Percentiles rank a stretch among this genome's conserved stretches.
phyloP scores from a whole-genome alignment of 2,113 vertebrate genomes.

The Mastomys natalensis region DNA sequence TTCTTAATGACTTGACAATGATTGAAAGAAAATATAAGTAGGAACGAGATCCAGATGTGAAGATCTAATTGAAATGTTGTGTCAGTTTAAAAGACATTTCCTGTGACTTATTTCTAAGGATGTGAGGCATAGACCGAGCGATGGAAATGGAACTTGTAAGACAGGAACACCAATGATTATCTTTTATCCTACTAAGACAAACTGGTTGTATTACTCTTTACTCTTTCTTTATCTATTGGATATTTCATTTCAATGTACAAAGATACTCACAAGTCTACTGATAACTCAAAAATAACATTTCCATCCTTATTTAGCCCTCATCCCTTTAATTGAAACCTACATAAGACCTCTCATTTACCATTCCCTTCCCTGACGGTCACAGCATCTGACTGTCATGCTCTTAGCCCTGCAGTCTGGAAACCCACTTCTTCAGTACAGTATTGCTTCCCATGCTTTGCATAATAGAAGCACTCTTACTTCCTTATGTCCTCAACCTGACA shows the following conservation, averaged over 20 bases:
- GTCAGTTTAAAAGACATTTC: slow-evolving; percentile 33
- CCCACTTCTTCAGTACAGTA: background rate
- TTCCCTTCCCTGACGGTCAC: background rate
- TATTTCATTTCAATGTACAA: background rate
- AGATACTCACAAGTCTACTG: background rate
- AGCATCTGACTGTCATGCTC: background rate
- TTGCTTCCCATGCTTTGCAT: background rate
- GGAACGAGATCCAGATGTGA: slow-evolving; percentile 30
- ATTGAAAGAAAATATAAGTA: slow-evolving; percentile 52
- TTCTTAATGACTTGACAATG: slow-evolving; percentile 65
- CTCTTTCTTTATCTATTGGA: background rate
- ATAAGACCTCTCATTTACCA: background rate
- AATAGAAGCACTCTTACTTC: background rate
- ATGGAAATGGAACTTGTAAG: slow-evolving; percentile 47
- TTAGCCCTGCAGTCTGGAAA: background rate
- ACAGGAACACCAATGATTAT: background rate
- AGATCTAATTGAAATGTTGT: slow-evolving; percentile 50
- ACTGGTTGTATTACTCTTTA: background rate
- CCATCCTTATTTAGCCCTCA: background rate
- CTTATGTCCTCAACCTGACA: too few species aligned
- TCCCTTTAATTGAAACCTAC: background rate
- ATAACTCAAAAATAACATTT: background rate
- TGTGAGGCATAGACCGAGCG: background rate
- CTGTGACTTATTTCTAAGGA: slow-evolving; percentile 67
- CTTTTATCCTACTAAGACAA: slow-evolving; percentile 16